These are phyloP conservation scores for Hypolimnas misippus DNA, from an alignment of 2,888 invertebrate species.

Conservation along the genomic window DNA sequence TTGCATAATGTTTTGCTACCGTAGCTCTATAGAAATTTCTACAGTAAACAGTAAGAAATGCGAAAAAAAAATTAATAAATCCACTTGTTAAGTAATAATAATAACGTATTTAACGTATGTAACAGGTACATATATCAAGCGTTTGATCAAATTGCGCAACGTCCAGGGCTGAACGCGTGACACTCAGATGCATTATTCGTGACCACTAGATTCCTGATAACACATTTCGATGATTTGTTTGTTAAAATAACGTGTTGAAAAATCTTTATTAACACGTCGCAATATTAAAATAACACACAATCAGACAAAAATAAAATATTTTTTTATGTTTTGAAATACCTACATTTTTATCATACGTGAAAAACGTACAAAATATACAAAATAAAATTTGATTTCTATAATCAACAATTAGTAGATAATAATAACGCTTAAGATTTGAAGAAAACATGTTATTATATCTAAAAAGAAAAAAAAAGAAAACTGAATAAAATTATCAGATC, in stretches of 20 bases:
- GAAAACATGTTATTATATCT: too few species aligned
- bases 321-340: too few species aligned
- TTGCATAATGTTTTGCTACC: too few species aligned
- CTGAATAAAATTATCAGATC: too few species aligned
- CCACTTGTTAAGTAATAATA: not conserved
- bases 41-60: not conserved
- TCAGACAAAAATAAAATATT: too few species aligned
- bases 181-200: constrained; percentile 57
- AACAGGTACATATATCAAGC: constrained; percentile 57
- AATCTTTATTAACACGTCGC: not conserved
- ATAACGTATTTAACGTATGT: constrained; percentile 42
- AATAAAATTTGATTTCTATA: too few species aligned
- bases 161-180: constrained; percentile 47
- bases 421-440: too few species aligned
- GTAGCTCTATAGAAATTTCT: too few species aligned
- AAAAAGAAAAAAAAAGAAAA: too few species aligned
- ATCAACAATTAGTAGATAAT: too few species aligned
- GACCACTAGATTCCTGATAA: constrained; percentile 50
- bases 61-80: not conserved
- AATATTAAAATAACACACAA: not conserved
- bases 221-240: constrained; percentile 7
- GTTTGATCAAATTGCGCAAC: constrained; percentile 61
- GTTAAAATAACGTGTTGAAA: not conserved
- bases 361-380: too few species aligned
- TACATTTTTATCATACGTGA: too few species aligned